A percentile compares a stretch with the other conserved stretches of the same genome.
Conservation (phyloP, 2,888 invertebrate species). For the Allacma fusca region DNA sequence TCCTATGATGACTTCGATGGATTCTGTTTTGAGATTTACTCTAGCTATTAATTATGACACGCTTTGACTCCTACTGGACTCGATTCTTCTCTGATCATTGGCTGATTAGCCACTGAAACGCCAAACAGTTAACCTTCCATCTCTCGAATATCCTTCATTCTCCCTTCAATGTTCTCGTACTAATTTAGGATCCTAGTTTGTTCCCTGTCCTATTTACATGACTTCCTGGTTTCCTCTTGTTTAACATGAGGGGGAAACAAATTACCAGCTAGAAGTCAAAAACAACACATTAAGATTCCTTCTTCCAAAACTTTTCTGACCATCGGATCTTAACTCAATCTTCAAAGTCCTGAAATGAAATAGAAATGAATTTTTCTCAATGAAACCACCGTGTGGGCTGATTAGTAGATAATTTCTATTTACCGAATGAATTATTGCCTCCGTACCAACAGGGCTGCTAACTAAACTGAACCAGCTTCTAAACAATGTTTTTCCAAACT, state of each 20-base stretch:
- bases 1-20: constrained; percentile 40
- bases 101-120: constrained; percentile 38
- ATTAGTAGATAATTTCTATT: constrained; percentile 10
- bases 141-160: neutral
- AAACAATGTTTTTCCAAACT: too few relatives aligned
- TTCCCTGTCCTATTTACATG: neutral
- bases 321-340: neutral
- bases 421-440: constrained; percentile 8
- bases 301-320: neutral
- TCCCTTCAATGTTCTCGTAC: neutral
- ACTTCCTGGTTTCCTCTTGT: neutral
- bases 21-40: constrained; percentile 38
- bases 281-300: constrained; percentile 13
- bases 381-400: neutral
- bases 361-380: constrained; percentile 10
- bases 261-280: neutral
- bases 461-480: too few relatives aligned
- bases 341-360: neutral
- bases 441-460: too few relatives aligned
- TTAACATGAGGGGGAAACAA: neutral
- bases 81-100: constrained; percentile 38
- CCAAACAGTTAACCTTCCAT: constrained; percentile 3
- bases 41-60: constrained; percentile 45
- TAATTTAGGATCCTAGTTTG: neutral
- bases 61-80: constrained; percentile 40